Base-by-base conservation (phyloP, 2,113 vertebrate species). In the Gambusia affinis region DNA sequence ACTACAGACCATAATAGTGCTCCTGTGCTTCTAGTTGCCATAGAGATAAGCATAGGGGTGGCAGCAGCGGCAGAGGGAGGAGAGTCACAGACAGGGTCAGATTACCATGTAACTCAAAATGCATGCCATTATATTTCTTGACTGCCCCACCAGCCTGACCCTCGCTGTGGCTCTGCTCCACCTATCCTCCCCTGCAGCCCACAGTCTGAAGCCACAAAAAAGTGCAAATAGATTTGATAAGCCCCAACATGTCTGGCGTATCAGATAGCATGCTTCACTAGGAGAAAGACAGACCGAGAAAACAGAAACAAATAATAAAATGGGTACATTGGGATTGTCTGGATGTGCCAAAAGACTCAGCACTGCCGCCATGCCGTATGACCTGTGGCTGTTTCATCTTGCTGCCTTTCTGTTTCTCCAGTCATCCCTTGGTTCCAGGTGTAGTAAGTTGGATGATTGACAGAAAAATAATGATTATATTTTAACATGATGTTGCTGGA, bases 71-170 rank as follows among this genome's bases (percentile, higher is more conserved):
- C 11, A 12, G 61, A 24, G 69, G 69, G 80, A 67, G 78, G 87
- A 60, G 82, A 85, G 75, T 85, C 80, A 83, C 80, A 84, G 82
- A 76, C 84, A 30, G 91, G 92, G 91, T 95, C 91, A 94, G 85
- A 93, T 94, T 94, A 93, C 92, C 80, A 88, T 88, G 90, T 88
- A 92, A 91, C 88, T 90, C 86, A 90, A 92, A 94, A 93, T 88
- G 89, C 88, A 94, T 87, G 91, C 90, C 91, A 92, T 88, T 94
- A 92, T 91, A 87, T 75, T 91, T 78, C 76, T 87, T 80, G 84
- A 72, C 72, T 60, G 73, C 70, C 14, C 60, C 30, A 24, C 44
- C 72, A 51, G 19, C 19, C 35, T 28, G 14, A 37, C 29, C 37
- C 6, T 39, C 44, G 14, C 37, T 6, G 28, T 73, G 54, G 71